Evolutionary conservation across 1,140 invertebrate genomes (phyloP).

Genomic region (Xylocopa sonorina): DNA sequence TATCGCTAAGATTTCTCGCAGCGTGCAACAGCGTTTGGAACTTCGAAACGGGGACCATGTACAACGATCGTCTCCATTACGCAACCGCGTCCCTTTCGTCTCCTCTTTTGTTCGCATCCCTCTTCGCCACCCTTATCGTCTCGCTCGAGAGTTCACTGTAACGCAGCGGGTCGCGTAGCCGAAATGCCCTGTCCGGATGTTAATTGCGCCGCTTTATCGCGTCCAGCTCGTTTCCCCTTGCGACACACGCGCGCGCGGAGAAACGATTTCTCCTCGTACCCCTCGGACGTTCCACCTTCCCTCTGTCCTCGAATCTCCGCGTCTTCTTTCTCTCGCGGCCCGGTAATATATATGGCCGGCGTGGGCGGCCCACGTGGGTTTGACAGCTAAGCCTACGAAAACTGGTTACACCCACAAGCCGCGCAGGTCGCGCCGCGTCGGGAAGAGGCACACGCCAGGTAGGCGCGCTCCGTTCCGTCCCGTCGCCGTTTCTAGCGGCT

Average conservation of each 20-base stretch:
- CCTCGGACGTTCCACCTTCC: not conserved
- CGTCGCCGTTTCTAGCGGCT: not conserved
- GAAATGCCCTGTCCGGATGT: not conserved
- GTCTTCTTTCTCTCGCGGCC: slow-evolving; percentile 62
- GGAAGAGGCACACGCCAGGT: slow-evolving; percentile 66
- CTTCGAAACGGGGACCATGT: no score
- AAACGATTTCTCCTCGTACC: slow-evolving; percentile 32
- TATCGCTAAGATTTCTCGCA: no score
- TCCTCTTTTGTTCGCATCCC: not conserved
- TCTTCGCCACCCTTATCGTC: not conserved
- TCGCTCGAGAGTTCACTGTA: not conserved
- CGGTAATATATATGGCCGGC: slow-evolving; percentile 68
- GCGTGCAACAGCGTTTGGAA: no score
- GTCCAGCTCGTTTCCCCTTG: slow-evolving; percentile 26
- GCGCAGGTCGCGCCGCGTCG: slow-evolving; percentile 44
- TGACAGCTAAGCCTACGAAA: slow-evolving; percentile 80
- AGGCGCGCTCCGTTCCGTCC: slow-evolving; percentile 30
- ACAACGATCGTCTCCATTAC: not conserved
- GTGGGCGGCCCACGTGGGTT: slow-evolving; percentile 81
- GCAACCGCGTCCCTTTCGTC: not conserved
- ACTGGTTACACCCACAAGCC: slow-evolving; percentile 80
- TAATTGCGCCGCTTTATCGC: slow-evolving; percentile 31
- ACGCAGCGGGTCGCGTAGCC: not conserved
- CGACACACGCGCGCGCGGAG: slow-evolving; percentile 25
- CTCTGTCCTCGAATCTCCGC: slow-evolving; percentile 23